phyloP scores from a whole-genome alignment of 2,797 vertebrate genomes.

The Salarias fasciatus region DNA sequence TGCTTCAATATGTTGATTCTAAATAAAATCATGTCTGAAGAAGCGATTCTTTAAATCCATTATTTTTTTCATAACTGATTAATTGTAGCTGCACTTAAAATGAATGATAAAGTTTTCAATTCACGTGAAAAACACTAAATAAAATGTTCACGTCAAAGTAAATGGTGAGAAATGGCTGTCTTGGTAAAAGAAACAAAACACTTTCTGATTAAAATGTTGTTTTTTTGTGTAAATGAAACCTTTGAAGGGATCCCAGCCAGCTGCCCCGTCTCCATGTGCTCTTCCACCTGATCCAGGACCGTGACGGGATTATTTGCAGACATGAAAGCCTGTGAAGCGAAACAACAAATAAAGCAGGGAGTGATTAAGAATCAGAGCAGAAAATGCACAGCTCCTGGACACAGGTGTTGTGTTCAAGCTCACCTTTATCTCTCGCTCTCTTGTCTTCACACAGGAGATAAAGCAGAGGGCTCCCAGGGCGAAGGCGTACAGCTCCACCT shows the following conservation, averaged over 20 bases:
- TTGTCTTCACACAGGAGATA: slow-evolving; percentile 86
- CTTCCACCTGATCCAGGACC: slow-evolving; percentile 88
- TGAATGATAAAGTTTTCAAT: too few species aligned
- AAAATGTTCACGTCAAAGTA: too few species aligned
- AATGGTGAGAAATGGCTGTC: too few species aligned
- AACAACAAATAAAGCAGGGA: neutral
- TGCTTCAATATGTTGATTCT: too few species aligned
- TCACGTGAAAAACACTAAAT: too few species aligned
- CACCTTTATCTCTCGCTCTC: slow-evolving; percentile 90
- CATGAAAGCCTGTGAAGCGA: slow-evolving; percentile 86
- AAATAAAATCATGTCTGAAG: too few species aligned
- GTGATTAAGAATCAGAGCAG: neutral
- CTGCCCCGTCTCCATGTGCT: slow-evolving; percentile 88
- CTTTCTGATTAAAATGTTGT: too few species aligned
- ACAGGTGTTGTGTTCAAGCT: neutral
- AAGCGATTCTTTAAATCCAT: too few species aligned
- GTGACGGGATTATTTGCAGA: slow-evolving; percentile 77
- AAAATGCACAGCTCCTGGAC: neutral
- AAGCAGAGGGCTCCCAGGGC: slow-evolving; percentile 91
- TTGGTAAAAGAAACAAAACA: neutral
- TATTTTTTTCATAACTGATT: too few species aligned
- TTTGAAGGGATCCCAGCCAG: slow-evolving; percentile 88
- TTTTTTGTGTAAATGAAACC: slow-evolving; percentile 69
- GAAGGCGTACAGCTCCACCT: slow-evolving; percentile 89
- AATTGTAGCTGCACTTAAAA: too few species aligned